Base-by-base conservation (phyloP, 2,797 vertebrate genomes). In the Sarcoramphus papa region DNA sequence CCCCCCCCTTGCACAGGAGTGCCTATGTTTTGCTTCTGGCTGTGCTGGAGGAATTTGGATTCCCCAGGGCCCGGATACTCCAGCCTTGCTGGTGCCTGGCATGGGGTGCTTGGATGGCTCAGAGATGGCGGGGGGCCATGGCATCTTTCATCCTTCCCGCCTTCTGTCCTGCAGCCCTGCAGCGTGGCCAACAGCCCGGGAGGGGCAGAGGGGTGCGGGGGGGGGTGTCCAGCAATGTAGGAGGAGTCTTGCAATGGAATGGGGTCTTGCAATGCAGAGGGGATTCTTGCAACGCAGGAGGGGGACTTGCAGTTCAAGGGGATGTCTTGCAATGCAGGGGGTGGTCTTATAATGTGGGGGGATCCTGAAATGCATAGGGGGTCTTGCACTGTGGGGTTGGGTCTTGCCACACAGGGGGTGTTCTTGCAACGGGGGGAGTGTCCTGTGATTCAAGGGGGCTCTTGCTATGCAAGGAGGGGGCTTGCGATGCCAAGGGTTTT, bases 101-200 rank as follows among this genome's bases (percentile, higher is more conserved):
- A 73, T 47, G 2, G 86, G 63, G 75, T 0, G 3, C 16, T 69
- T 67, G 63, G 59, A 25, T 45, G 72, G 80, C 91, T 92, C 54
- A 25, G 88, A 48, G 65, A 14, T 63, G 85, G 65, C 3, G 2
- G 60, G 28, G 22, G 31, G 20, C 21, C 69, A 50, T 2, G 6
- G 56, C 73, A 63, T 27, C 50, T 0, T 24, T 73, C 76, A 79
- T n/a, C 14, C 76, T 60, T 43, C 14, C 68, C 47, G 70, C 19
- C 35, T 33, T 64, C 33, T 40, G 41, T 51, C 60, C 63, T 51
- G 50, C 40, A 25, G 64, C 54, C 67, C 17, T 24, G 51, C 41
- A n/a, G 28, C 20, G 0, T 3, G 21, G 35, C n/a, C 41, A 25
- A 2, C 4, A 6, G 28, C 45, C 41, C 3, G 2, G 80, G 59